Base-by-base conservation (phyloP, 2,113 vertebrate species). In the Cnemophilus loriae region DNA sequence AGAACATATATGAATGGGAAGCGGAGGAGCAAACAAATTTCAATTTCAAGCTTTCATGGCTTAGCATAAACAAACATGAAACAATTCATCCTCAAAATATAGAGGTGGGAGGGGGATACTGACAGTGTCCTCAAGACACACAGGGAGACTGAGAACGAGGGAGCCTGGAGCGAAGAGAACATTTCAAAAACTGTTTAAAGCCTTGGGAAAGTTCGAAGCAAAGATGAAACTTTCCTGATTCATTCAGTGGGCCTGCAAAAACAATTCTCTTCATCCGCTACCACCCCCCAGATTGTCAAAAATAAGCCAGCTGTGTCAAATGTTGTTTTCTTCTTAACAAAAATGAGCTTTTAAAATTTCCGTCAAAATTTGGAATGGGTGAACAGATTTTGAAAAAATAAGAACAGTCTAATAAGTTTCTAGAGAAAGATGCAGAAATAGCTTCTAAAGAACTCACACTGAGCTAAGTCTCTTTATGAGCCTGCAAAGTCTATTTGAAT, bases 11-110 rank as follows among this genome's bases (percentile, higher is more conserved):
- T 87, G 80, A 96, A 86, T 68, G 84, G 65, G 68, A 84, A 95
- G 68, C 64, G 12, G 60, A 94, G 85, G 50, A 87, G 71, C 87
- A 89, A 95, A 94, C 84, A 97, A 88, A 96, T 96, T 96, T 89
- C 89, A 95, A 97, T 96, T 97, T 97, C 95, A 97, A 95, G 92
- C 90, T 97, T 90, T 87, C 78, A 68, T 85, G 86, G 87, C 69
- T 93, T 87, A 91, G 93, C 86, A 95, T 92, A 96, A 96, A 95
- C 92, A 97, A 96, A 94, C 76, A 89, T 89, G 68, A 90, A 93
- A 92, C 61, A 93, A 96, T 78, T 94, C 92, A 87, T 90, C 57
- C 50, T 65, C 82, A 78, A 84, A 94, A 90, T 74, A 71, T 1
- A 63, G 70, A 53, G 41, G 71, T 91, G 86, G 68, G 75, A 97